phyloP scores from a whole-genome alignment of 2,113 vertebrate genomes.

The Ondatra zibethicus region DNA sequence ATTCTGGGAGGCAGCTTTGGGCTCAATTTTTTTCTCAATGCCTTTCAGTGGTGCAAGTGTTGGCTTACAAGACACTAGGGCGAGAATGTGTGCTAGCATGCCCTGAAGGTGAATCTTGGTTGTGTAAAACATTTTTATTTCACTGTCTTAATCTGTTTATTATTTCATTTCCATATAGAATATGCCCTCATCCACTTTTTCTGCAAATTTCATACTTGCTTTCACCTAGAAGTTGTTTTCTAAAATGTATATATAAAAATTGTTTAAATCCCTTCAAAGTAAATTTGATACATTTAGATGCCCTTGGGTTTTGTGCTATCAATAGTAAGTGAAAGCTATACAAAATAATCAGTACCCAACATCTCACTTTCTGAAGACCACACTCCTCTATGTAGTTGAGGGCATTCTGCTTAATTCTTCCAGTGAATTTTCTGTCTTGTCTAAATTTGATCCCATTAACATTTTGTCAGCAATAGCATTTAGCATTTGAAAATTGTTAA shows the following conservation, averaged over 20 bases:
- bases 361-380: not conserved
- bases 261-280: not conserved
- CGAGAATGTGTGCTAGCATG: not conserved
- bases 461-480: not conserved
- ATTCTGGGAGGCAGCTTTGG: not conserved
- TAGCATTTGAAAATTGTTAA: not conserved
- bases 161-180: not conserved
- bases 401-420: not conserved
- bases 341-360: not conserved
- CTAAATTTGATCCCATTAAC: not conserved
- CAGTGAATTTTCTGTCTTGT: not conserved
- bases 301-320: not conserved
- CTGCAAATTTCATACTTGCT: not conserved
- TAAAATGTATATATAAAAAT: not conserved
- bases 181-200: not conserved
- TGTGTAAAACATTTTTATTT: not conserved
- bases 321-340: not conserved
- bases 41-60: not conserved
- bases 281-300: not conserved
- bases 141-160: not conserved
- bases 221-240: not conserved
- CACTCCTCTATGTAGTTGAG: not conserved
- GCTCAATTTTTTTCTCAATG: not conserved
- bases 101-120: not conserved
- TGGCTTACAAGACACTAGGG: not conserved